These are phyloP conservation scores for Cataglyphis altisquamis DNA, from an alignment of 2,888 invertebrate genomes.

Conservation along the genomic window DNA sequence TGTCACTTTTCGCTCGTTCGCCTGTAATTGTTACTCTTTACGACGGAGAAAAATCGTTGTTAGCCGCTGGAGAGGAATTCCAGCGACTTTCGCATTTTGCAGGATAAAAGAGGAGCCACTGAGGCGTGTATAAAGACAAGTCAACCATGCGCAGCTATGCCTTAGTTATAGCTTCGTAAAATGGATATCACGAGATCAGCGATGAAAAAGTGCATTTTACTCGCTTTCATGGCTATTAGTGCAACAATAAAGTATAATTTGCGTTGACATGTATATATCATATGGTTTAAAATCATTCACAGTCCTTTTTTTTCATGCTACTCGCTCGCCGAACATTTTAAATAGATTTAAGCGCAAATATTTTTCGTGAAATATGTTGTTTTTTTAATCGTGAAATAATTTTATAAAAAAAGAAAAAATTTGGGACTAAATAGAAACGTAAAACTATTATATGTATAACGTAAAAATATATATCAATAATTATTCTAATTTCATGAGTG, in stretches of 20 bases:
- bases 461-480: neutral
- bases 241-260: constrained; percentile 62
- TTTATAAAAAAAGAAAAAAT: neutral
- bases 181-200: constrained; percentile 67
- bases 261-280: constrained; percentile 31
- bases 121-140: constrained; percentile 69
- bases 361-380: neutral
- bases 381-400: neutral
- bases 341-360: constrained; percentile 2
- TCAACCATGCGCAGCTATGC: constrained; percentile 72
- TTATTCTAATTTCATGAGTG: neutral
- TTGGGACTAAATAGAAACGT: neutral
- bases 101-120: constrained; percentile 72
- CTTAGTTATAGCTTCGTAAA: constrained; percentile 70
- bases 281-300: constrained; percentile 18
- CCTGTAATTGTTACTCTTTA: constrained; percentile 73
- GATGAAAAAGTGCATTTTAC: constrained; percentile 75
- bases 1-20: constrained; percentile 55
- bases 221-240: constrained; percentile 73
- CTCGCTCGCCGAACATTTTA: neutral
- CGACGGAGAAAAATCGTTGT: constrained; percentile 66
- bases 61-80: constrained; percentile 71
- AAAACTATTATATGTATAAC: neutral
- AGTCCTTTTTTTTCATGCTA: neutral
- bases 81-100: constrained; percentile 73